Percentiles rank a stretch among this genome's conserved stretches.
These are phyloP conservation scores for Cyprinodon diabolis DNA, from an alignment of 2,797 vertebrate genomes.

Conservation along the genomic window DNA sequence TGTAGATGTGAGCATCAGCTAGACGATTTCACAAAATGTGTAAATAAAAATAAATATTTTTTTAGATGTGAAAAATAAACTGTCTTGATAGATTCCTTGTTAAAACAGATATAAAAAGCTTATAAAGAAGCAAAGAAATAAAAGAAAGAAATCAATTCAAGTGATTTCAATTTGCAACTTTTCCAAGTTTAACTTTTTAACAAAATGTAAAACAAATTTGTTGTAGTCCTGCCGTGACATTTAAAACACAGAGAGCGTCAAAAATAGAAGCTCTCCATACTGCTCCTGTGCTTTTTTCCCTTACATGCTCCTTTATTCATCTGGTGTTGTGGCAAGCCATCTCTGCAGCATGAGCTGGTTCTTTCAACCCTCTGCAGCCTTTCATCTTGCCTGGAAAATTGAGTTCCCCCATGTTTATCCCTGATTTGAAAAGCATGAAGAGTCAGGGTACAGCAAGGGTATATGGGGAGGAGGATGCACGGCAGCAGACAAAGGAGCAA, in stretches of 20 bases:
- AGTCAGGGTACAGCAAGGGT: conserved; percentile 42
- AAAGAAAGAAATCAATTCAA: neutral
- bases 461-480: conserved; percentile 51
- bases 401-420: conserved; percentile 64
- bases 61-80: too few relatives aligned
- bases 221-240: conserved; percentile 70
- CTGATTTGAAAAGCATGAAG: conserved; percentile 54
- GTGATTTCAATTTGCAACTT: conserved; percentile 43
- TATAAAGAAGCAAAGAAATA: neutral
- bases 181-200: conserved; percentile 66
- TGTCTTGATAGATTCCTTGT: too few relatives aligned
- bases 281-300: conserved; percentile 36
- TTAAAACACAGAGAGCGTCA: conserved; percentile 54
- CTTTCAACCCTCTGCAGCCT: conserved; percentile 58
- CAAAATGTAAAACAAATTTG: conserved; percentile 65
- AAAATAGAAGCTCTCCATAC: conserved; percentile 40
- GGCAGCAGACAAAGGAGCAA: conserved; percentile 56
- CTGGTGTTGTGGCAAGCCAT: conserved; percentile 49
- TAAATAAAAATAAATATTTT: neutral
- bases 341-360: conserved; percentile 46
- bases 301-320: conserved; percentile 62
- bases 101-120: neutral
- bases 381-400: conserved; percentile 66
- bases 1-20: neutral
- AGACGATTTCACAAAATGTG: neutral